Evolutionary conservation across 2,797 vertebrate genomes (phyloP).

Genomic region (Perdix hodgsoniae): DNA sequence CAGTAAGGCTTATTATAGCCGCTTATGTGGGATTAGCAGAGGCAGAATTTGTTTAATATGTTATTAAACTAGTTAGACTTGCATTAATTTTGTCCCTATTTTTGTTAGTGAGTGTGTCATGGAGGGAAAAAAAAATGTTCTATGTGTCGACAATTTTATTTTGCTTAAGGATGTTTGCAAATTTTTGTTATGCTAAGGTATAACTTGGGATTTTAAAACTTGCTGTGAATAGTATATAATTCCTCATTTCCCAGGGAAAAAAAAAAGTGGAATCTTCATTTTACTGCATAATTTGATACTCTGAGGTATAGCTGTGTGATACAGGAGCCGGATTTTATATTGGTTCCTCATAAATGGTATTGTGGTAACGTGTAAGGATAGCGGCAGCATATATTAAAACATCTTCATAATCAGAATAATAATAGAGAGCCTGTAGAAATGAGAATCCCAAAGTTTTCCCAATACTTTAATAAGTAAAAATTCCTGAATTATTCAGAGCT

Average conservation of each 20-base stretch:
- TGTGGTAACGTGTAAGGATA: conserved; percentile 56
- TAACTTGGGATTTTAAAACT: conserved; percentile 52
- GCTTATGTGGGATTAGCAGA: conserved; percentile 53
- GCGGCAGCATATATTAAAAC: conserved; percentile 51
- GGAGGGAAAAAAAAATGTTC: background rate
- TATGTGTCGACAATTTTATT: background rate
- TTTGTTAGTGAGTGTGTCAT: background rate
- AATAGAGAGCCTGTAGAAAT: conserved; percentile 50
- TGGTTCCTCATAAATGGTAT: conserved; percentile 17
- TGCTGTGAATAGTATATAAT: conserved; percentile 33
- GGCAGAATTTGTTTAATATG: conserved; percentile 50
- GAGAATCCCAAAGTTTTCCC: conserved; percentile 73
- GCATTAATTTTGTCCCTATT: conserved; percentile 2
- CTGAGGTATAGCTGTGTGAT: conserved; percentile 10
- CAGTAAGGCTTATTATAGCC: conserved; percentile 47
- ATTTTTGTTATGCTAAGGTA: background rate
- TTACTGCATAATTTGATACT: conserved; percentile 28
- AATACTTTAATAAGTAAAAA: conserved; percentile 66
- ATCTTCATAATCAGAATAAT: conserved; percentile 49
- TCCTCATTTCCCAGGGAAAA: background rate
- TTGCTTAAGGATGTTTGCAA: background rate
- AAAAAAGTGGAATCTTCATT: conserved; percentile 16
- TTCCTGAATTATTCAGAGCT: conserved; percentile 80
- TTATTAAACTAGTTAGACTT: conserved; percentile 51
- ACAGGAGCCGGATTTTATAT: conserved; percentile 30